Percentiles rank a stretch among this genome's conserved stretches.
Evolutionary conservation across 2,797 vertebrate genomes (phyloP).

Genomic region (Myripristis murdjan): DNA sequence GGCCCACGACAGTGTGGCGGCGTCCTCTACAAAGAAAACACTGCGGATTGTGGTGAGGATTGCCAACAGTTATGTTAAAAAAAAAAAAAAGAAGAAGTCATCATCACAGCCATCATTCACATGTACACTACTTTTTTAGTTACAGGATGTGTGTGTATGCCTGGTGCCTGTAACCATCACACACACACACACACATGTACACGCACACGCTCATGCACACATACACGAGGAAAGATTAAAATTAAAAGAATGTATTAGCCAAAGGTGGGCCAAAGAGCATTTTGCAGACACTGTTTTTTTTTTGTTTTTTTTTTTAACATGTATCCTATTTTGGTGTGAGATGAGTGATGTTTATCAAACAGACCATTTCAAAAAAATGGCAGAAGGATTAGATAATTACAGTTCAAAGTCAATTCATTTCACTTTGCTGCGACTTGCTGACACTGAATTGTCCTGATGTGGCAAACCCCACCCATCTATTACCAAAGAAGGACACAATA

Average conservation of each 20-base stretch:
- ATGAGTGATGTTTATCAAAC: constrained; percentile 12
- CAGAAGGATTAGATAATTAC: constrained; percentile 9
- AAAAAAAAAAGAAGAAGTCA: constrained; percentile 7
- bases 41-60: constrained; percentile 31
- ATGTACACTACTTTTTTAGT: constrained; percentile 37
- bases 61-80: constrained; percentile 17
- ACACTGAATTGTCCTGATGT: too few relatives aligned
- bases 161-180: constrained; percentile 35
- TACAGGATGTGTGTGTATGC: constrained; percentile 26
- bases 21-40: constrained; percentile 52
- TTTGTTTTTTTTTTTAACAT: too few relatives aligned
- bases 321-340: constrained; percentile 23
- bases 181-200: constrained; percentile 22
- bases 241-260: constrained; percentile 3
- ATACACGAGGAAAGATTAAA: constrained; percentile 23
- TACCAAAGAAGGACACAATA: constrained; percentile 35
- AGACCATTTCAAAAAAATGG: constrained; percentile 9
- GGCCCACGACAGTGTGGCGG: constrained; percentile 72
- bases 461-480: too few relatives aligned
- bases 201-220: constrained; percentile 59
- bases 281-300: constrained; percentile 16
- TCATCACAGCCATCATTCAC: constrained; percentile 39
- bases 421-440: not conserved
- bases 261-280: constrained; percentile 28
- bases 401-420: constrained; percentile 10